Conservation (phyloP, 2,113 vertebrate species). For the Taxidea taxus region DNA sequence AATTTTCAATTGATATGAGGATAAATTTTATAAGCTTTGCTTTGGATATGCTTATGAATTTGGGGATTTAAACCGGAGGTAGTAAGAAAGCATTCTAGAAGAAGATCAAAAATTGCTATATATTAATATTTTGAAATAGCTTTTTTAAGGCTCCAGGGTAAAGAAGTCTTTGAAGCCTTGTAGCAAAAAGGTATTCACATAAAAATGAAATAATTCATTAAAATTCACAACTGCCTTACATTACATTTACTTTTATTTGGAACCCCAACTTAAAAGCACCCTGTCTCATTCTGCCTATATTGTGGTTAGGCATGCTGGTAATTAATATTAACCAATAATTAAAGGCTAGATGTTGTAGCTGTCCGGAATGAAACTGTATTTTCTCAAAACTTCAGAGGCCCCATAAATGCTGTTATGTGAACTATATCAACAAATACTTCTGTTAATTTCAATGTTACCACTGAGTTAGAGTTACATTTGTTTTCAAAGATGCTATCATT, state of each 20-base stretch:
- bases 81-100: not conserved
- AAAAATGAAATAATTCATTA: conserved; percentile 6
- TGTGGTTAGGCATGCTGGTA: not conserved
- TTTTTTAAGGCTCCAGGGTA: not conserved
- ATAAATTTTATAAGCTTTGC: conserved; percentile 1
- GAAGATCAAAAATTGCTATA: conserved; percentile 42
- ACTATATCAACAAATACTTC: not conserved
- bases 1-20: not conserved
- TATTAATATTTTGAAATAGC: not conserved
- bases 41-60: not conserved
- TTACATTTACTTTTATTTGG: not conserved
- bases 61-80: not conserved
- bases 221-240: not conserved
- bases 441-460: not conserved
- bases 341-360: not conserved
- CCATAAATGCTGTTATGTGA: not conserved
- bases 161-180: not conserved
- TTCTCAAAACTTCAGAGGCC: not conserved
- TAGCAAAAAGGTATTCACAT: not conserved
- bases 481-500: not conserved
- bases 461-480: not conserved
- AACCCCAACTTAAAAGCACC: not conserved
- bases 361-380: not conserved
- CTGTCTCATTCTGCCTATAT: not conserved
- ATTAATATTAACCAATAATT: conserved; percentile 7